These are phyloP conservation scores for Tonatia bakeri DNA, from an alignment of 2,113 vertebrate genomes.

Conservation along the genomic window DNA sequence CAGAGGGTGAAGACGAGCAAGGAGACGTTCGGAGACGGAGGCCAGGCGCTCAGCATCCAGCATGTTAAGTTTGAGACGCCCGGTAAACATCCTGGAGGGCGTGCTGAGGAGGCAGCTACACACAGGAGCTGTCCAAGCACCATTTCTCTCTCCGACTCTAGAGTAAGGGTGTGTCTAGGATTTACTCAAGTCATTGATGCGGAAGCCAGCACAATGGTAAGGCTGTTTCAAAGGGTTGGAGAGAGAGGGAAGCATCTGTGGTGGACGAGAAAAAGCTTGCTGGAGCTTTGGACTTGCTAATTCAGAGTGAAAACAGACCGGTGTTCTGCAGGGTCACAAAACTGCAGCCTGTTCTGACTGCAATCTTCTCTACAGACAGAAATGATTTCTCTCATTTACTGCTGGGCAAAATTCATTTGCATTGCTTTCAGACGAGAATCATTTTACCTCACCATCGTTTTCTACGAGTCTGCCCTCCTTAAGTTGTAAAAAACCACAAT, in stretches of 20 bases:
- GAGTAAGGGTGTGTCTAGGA: neutral
- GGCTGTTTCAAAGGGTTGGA: neutral
- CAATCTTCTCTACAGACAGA: neutral
- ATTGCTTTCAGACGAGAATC: neutral
- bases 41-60: neutral
- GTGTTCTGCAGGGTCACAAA: neutral
- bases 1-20: neutral
- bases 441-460: neutral
- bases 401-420: neutral
- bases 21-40: neutral
- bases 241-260: neutral
- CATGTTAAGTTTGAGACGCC: neutral
- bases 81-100: accelerated
- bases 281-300: neutral
- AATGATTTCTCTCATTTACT: neutral
- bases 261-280: neutral
- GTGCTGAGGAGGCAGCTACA: neutral
- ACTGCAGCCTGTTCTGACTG: neutral
- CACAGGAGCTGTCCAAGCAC: neutral
- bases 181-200: neutral
- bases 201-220: neutral
- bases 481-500: neutral
- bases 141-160: neutral
- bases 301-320: neutral
- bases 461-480: neutral